phyloP scores from a whole-genome alignment of 1,140 invertebrate genomes.

The Leguminivora glycinivorella region DNA sequence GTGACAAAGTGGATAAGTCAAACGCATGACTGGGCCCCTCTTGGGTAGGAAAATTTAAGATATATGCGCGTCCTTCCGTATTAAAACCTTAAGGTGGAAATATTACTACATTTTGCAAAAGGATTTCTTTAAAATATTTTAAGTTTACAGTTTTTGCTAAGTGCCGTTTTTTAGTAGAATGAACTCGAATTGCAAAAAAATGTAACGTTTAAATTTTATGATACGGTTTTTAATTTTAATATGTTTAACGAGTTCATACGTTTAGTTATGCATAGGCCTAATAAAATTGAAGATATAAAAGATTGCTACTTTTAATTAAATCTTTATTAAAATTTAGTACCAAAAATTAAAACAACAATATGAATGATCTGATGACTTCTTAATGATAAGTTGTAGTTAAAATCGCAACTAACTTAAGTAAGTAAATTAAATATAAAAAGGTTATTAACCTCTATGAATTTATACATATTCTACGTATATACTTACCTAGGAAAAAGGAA shows the following conservation, averaged over 20 bases:
- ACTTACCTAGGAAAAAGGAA: slow-evolving; percentile 47
- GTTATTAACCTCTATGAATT: slow-evolving; percentile 35
- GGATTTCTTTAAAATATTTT: background rate
- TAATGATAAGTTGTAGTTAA: background rate
- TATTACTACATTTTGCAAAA: background rate
- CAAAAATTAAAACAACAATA: background rate
- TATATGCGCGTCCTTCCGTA: slow-evolving; percentile 13
- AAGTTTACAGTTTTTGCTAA: background rate
- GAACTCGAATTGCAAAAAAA: too few species aligned
- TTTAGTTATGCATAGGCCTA: background rate
- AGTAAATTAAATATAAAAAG: background rate
- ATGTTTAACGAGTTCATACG: background rate
- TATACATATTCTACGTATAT: slow-evolving; percentile 34
- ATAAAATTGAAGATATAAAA: background rate
- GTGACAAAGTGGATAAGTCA: slow-evolving; percentile 22
- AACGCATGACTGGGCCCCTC: slow-evolving; percentile 4
- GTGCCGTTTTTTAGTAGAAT: too few species aligned
- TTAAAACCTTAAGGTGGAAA: slow-evolving; percentile 7
- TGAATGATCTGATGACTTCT: background rate
- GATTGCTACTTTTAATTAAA: background rate
- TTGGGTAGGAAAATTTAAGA: slow-evolving; percentile 12
- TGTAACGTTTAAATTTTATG: background rate
- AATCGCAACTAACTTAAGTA: background rate
- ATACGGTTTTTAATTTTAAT: background rate
- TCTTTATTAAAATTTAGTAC: background rate